A percentile compares a stretch with the other conserved stretches of the same genome.
Conservation (phyloP, 1,140 invertebrate genomes). For the Protaetia brevitarsis region DNA sequence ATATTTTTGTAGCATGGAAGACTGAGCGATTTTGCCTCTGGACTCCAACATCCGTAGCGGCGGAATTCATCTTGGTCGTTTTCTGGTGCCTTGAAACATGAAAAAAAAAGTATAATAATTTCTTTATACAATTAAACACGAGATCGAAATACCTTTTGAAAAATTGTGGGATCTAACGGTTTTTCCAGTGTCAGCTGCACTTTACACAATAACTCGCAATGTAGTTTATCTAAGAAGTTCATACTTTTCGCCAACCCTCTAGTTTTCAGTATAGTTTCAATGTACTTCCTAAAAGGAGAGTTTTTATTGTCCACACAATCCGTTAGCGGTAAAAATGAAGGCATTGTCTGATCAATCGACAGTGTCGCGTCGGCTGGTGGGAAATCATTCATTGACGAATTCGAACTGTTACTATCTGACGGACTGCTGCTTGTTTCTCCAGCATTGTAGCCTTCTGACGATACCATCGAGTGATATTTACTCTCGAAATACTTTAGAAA, state of each 20-base stretch:
- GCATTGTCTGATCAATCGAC: conserved; percentile 43
- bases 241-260: conserved; percentile 77
- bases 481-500: conserved; percentile 59
- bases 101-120: background rate
- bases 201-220: conserved; percentile 64
- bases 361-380: conserved; percentile 24
- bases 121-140: background rate
- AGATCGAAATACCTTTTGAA: conserved; percentile 28
- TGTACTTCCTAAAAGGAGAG: conserved; percentile 69
- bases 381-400: conserved; percentile 36
- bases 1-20: conserved; percentile 79
- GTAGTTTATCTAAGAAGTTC: conserved; percentile 69
- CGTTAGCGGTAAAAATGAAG: background rate
- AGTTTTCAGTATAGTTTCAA: conserved; percentile 82
- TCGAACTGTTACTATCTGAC: conserved; percentile 44
- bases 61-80: conserved; percentile 50
- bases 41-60: conserved; percentile 73
- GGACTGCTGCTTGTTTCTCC: conserved; percentile 37
- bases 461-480: conserved; percentile 34
- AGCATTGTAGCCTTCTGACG: conserved; percentile 22
- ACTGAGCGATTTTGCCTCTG: conserved; percentile 69
- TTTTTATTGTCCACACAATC: conserved; percentile 45
- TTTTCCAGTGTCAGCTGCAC: conserved; percentile 67
- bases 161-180: conserved; percentile 44
- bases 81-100: conserved; percentile 21